Percentiles rank a stretch among this genome's conserved stretches.
These are phyloP conservation scores for Parambassis ranga DNA, from an alignment of 2,797 vertebrate genomes.

Conservation along the genomic window DNA sequence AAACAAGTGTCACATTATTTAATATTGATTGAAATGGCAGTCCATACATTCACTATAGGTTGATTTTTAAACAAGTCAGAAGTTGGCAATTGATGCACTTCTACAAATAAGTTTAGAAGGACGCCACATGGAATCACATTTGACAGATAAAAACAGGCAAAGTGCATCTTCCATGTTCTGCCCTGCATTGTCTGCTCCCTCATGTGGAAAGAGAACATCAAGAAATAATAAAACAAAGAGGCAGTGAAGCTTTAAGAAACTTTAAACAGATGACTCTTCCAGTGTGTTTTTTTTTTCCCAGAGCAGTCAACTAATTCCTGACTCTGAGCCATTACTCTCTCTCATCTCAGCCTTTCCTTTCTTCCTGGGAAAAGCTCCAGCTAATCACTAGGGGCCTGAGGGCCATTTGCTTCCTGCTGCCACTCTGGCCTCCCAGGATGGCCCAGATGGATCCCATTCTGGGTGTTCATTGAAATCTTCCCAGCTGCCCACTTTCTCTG, in stretches of 20 bases:
- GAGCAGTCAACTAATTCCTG: constrained; percentile 22
- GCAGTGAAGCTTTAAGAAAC: constrained; percentile 31
- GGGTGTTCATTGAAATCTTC: constrained; percentile 55
- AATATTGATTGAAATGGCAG: too few relatives aligned
- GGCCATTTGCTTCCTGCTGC: constrained; percentile 60
- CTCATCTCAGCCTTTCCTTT: constrained; percentile 18
- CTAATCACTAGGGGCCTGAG: constrained; percentile 47
- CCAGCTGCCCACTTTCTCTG: constrained; percentile 33
- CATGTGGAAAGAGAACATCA: constrained; percentile 20
- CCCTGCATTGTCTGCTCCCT: not conserved
- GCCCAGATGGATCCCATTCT: constrained; percentile 58
- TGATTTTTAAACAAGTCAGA: not conserved
- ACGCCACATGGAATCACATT: not conserved
- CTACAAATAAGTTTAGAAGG: not conserved
- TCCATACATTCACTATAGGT: too few relatives aligned
- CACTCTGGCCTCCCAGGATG: constrained; percentile 53
- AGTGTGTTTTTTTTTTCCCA: constrained; percentile 38
- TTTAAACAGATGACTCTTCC: constrained; percentile 45
- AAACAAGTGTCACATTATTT: too few relatives aligned
- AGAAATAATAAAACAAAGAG: constrained; percentile 29
- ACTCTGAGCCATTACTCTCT: constrained; percentile 16
- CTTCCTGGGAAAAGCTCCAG: constrained; percentile 60
- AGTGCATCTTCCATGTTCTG: not conserved
- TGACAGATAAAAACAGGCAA: not conserved
- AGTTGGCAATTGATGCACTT: not conserved